Conservation (phyloP, 1,140 invertebrate genomes). For the Drosophila watanabei region DNA sequence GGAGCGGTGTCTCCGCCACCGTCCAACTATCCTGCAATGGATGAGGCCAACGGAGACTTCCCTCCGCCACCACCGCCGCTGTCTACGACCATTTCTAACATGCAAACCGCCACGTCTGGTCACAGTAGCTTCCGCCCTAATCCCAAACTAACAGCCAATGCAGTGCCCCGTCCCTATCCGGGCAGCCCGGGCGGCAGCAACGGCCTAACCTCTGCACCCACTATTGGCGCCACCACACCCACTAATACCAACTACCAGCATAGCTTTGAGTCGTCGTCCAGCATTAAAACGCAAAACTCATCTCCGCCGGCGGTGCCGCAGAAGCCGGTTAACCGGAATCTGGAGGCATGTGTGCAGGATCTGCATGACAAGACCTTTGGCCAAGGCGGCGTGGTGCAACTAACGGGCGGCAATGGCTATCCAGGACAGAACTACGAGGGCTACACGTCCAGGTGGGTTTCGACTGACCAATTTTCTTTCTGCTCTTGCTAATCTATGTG, state of each 20-base stretch:
- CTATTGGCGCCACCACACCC: conserved; percentile 46
- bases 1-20: conserved; percentile 79
- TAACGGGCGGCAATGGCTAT: conserved; percentile 71
- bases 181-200: conserved; percentile 78
- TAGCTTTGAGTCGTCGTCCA: conserved; percentile 80
- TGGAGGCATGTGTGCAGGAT: conserved; percentile 84
- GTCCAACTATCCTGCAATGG: conserved; percentile 57
- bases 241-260: conserved; percentile 80
- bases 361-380: conserved; percentile 85
- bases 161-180: conserved; percentile 83
- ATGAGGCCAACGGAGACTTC: conserved; percentile 69
- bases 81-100: conserved; percentile 82
- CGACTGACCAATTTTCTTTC: no score
- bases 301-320: conserved; percentile 65
- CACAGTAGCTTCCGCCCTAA: conserved; percentile 79
- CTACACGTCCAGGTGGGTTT: conserved; percentile 87
- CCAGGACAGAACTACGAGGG: conserved; percentile 87
- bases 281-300: conserved; percentile 73
- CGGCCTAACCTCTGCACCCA: conserved; percentile 50
- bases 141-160: conserved; percentile 85
- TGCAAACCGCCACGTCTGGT: conserved; percentile 75
- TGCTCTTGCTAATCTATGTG: neutral
- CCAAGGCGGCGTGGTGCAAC: conserved; percentile 79
- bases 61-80: conserved; percentile 82
- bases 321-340: conserved; percentile 79